Evolutionary conservation across 2,797 vertebrate genomes (phyloP), one percentile per base, ranked within the genome.

Genomic region (Urosaurus nigricauda): DNA sequence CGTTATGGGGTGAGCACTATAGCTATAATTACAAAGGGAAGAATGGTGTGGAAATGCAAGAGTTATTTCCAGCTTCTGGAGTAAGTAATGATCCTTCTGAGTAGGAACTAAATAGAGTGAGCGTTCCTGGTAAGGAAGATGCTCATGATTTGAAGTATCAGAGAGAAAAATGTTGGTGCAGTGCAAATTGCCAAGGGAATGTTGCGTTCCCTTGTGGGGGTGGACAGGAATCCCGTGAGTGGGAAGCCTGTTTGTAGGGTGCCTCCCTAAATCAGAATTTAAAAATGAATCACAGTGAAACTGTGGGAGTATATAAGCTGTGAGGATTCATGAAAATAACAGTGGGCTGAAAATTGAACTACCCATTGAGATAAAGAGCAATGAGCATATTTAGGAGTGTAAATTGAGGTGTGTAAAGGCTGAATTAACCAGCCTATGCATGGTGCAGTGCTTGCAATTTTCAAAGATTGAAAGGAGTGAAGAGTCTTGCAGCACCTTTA

Each of bases 221-320:
- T 63, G 53, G 37, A 6, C 47, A n/a, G 43, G 79, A n/a, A 70
- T 79, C 29, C 29, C 63, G 78, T 56, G 79, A 83, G 73, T 74
- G 26, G 83, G 73, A 81, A 84, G 70, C 70, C 77, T 70, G 51
- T 73, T 88, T 37, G 17, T 71, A 24, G 24, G 13, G 3, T 65
- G 71, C 51, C 43, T 51, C 13, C 60, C 8, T 47, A 70, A 77
- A 79, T 65, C 35, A 86, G 78, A 89, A 89, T 71, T 75, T 77
- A n/a, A 86, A 47, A 81, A 86, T 83, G 79, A 77, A 83, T 58
- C 58, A 43, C 73, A 43, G 60, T 43, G 35, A 77, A 83, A 58
- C 53, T 89, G 40, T 73, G 56, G 53, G 77, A 63, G 43, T 85
- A 19, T 60, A 17, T 58, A 26, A 2, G 17, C 58, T 9, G 16